These are phyloP conservation scores for Clitarchus hookeri DNA, from an alignment of 2,888 invertebrate genomes.

Conservation along the genomic window DNA sequence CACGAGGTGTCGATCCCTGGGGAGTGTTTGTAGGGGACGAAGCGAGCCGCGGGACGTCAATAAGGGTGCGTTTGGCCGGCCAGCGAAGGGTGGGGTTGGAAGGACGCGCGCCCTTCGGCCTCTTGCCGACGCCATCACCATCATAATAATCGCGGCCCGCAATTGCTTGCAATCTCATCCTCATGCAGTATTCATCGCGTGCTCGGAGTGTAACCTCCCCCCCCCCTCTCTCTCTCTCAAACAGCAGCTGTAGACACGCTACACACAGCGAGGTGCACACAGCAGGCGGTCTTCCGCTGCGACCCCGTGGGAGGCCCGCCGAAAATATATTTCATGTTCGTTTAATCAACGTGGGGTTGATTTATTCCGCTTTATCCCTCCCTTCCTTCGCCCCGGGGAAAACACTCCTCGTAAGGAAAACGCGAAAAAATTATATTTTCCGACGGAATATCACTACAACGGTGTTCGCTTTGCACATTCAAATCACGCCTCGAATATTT, in stretches of 20 bases:
- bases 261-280: no score
- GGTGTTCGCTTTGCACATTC: neutral
- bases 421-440: neutral
- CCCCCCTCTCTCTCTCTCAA: no score
- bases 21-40: no score
- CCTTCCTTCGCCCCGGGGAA: neutral
- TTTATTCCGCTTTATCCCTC: neutral
- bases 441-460: neutral
- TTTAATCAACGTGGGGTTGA: neutral
- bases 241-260: no score
- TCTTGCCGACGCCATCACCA: neutral
- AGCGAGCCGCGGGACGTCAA: no score
- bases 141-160: neutral
- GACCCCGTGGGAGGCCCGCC: neutral
- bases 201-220: neutral
- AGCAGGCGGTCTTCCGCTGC: neutral
- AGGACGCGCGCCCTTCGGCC: neutral
- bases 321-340: neutral
- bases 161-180: neutral
- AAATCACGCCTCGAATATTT: neutral
- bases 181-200: conserved; percentile 10
- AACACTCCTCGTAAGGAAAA: neutral
- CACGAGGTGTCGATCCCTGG: no score
- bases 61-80: no score
- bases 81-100: neutral